Conservation (phyloP, 1,140 invertebrate genomes). For the Nasonia vitripennis region DNA sequence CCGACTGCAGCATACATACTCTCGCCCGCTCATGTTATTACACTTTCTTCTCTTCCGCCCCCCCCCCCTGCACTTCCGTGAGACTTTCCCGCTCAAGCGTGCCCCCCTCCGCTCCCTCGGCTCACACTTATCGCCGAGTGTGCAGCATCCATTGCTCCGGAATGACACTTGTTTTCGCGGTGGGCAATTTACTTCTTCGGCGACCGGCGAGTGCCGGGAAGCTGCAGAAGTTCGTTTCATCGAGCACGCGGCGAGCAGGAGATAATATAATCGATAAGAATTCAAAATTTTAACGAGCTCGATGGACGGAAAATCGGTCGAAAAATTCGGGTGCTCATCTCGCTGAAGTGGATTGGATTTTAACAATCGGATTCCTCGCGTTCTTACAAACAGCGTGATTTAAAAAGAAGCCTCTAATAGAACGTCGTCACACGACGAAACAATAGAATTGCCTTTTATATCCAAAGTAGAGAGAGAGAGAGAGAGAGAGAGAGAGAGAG, state of each 20-base stretch:
- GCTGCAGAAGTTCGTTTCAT: slow-evolving; percentile 70
- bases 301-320: slow-evolving; percentile 19
- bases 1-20: too few species aligned
- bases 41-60: background rate
- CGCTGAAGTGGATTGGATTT: background rate
- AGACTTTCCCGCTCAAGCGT: background rate
- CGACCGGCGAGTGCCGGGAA: slow-evolving; percentile 54
- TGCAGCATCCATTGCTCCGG: slow-evolving; percentile 11
- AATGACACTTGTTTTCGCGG: slow-evolving; percentile 51
- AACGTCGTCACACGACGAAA: background rate
- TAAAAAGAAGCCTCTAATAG: background rate
- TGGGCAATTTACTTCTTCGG: slow-evolving; percentile 60
- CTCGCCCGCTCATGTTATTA: slow-evolving; percentile 18
- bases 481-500: background rate
- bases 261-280: slow-evolving; percentile 25
- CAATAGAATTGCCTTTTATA: background rate
- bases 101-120: background rate
- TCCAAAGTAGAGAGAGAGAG: background rate
- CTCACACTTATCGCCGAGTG: background rate
- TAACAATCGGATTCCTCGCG: too few species aligned
- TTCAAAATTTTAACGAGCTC: slow-evolving; percentile 54
- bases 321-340: background rate
- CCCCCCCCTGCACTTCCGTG: background rate
- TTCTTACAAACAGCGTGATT: too few species aligned
- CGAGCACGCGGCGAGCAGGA: slow-evolving; percentile 53